These are phyloP conservation scores for Axis porcinus DNA, from an alignment of 2,113 vertebrate species.

Conservation along the genomic window DNA sequence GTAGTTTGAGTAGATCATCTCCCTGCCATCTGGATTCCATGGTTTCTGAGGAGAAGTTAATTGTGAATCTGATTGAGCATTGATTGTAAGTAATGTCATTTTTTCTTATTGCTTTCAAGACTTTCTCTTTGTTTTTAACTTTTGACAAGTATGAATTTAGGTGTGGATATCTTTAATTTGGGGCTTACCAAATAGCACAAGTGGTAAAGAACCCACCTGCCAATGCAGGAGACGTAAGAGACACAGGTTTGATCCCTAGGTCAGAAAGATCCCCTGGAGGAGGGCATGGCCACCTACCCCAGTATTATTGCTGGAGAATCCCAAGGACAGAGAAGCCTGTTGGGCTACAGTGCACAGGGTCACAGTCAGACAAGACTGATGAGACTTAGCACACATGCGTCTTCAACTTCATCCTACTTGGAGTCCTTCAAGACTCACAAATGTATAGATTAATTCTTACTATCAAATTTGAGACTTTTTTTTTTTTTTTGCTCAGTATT, in stretches of 20 bases:
- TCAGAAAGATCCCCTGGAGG: background rate
- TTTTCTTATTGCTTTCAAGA: background rate
- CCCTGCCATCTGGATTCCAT: background rate
- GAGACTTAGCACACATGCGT: background rate
- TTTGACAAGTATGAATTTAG: background rate
- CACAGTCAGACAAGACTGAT: background rate
- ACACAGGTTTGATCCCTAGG: background rate
- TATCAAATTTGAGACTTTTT: background rate
- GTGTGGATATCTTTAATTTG: background rate
- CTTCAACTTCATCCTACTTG: background rate
- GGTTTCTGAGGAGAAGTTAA: background rate
- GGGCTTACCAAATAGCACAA: background rate
- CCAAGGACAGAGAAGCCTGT: background rate
- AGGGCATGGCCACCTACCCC: background rate
- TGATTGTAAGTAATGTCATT: background rate
- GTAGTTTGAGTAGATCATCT: background rate
- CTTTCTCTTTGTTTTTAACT: background rate
- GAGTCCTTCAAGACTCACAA: background rate
- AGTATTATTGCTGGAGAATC: background rate
- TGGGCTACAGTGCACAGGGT: background rate
- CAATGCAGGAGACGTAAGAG: background rate
- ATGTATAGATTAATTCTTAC: background rate
- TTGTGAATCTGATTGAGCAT: background rate
- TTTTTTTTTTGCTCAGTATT: background rate
- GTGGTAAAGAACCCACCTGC: background rate